These are phyloP conservation scores for Himantopus leucocephalus DNA, from an alignment of 2,113 vertebrate genomes.

Conservation along the genomic window DNA sequence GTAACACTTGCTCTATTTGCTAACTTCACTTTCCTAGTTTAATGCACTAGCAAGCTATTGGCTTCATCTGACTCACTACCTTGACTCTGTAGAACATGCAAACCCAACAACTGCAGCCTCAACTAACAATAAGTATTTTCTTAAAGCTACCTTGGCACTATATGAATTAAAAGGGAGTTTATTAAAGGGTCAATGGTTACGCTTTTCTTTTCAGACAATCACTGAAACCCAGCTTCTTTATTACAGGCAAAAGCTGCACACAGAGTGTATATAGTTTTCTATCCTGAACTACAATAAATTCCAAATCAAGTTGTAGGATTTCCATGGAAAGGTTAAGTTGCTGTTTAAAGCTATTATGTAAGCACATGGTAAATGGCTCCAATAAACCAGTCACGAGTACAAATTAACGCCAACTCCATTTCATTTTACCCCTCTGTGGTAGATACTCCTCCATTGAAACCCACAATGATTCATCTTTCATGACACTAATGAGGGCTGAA, in stretches of 20 bases:
- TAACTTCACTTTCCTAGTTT: neutral
- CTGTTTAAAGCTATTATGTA: constrained; percentile 38
- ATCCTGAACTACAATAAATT: neutral
- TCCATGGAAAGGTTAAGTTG: constrained; percentile 33
- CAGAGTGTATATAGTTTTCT: neutral
- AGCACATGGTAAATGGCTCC: neutral
- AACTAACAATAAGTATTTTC: neutral
- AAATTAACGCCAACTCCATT: neutral
- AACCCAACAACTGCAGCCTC: neutral
- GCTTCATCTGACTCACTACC: neutral
- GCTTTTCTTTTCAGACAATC: neutral
- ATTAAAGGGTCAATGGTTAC: neutral
- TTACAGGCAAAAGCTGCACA: neutral
- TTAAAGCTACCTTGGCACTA: neutral
- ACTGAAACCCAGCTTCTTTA: neutral
- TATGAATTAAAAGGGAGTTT: neutral
- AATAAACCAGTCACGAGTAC: neutral
- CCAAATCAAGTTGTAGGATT: neutral
- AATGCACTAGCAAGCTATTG: neutral
- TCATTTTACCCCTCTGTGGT: neutral
- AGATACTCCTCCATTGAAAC: constrained; percentile 33
- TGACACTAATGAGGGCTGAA: neutral
- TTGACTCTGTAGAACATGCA: neutral
- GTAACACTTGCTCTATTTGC: neutral
- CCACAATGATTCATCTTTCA: neutral